Evolutionary conservation across 2,797 vertebrate genomes (phyloP).

Genomic region (Acanthis flammea): DNA sequence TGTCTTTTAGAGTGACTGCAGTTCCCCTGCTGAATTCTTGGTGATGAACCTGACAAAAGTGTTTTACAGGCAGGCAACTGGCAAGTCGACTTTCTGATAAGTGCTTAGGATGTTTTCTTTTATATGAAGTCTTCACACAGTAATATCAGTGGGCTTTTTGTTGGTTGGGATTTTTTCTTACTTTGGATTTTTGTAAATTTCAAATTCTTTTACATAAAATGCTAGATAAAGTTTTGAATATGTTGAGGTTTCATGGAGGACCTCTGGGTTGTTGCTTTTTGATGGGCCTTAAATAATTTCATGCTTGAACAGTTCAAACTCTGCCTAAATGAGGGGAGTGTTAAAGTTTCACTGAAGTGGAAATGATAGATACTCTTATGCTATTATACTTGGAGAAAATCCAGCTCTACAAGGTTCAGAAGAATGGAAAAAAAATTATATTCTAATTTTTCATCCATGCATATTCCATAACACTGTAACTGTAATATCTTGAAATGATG

Average conservation of each 20-base stretch:
- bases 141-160: fast-evolving
- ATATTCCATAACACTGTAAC: neutral
- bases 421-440: neutral
- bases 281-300: neutral
- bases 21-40: neutral
- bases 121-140: neutral
- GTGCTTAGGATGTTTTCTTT: neutral
- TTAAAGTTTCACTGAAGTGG: neutral
- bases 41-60: neutral
- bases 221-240: neutral
- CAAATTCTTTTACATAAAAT: neutral
- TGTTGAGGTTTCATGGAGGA: neutral
- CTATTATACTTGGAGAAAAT: neutral
- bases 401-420: neutral
- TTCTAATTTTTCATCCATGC: neutral
- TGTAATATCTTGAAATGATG: neutral
- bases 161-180: neutral
- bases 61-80: neutral
- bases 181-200: neutral
- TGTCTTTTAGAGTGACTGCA: neutral
- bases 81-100: fast-evolving
- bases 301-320: neutral
- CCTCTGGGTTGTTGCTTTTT: neutral
- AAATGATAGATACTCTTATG: neutral
- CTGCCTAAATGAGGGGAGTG: neutral